phyloP scores from a whole-genome alignment of 2,888 invertebrate species.

The Polydrusus tereticollis region DNA sequence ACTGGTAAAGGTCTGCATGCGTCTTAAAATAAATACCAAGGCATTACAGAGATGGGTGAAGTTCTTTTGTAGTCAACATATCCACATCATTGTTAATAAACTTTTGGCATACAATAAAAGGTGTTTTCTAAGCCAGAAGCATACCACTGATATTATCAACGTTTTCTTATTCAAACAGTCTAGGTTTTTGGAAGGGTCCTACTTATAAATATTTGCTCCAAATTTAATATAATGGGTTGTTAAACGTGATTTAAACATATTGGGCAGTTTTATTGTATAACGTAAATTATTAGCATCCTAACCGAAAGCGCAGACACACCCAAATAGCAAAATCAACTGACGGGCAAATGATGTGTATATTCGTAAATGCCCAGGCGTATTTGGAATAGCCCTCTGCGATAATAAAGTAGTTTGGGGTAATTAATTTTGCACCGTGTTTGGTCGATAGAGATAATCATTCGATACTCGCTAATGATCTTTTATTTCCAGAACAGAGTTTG shows the following conservation, averaged over 20 bases:
- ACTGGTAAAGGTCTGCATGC: too few species aligned
- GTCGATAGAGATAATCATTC: neutral
- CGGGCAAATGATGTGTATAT: slow-evolving; percentile 52
- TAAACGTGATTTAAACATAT: neutral
- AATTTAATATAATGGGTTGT: too few species aligned
- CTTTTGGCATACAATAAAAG: too few species aligned
- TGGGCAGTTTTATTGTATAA: neutral
- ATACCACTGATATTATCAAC: too few species aligned
- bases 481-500: neutral
- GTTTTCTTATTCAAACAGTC: too few species aligned
- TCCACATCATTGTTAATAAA: too few species aligned
- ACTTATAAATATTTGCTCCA: too few species aligned
- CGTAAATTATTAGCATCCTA: neutral
- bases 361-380: slow-evolving; percentile 50
- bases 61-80: too few species aligned
- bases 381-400: slow-evolving; percentile 44
- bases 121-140: too few species aligned
- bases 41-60: too few species aligned
- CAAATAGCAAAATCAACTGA: slow-evolving; percentile 46
- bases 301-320: neutral
- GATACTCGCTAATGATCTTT: neutral
- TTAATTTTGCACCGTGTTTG: slow-evolving; percentile 1
- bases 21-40: too few species aligned
- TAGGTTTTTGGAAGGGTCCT: too few species aligned
- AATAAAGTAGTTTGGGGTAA: slow-evolving; percentile 21